These are phyloP conservation scores for Drosophila neotestacea DNA, from an alignment of 2,888 invertebrate species.

Conservation along the genomic window DNA sequence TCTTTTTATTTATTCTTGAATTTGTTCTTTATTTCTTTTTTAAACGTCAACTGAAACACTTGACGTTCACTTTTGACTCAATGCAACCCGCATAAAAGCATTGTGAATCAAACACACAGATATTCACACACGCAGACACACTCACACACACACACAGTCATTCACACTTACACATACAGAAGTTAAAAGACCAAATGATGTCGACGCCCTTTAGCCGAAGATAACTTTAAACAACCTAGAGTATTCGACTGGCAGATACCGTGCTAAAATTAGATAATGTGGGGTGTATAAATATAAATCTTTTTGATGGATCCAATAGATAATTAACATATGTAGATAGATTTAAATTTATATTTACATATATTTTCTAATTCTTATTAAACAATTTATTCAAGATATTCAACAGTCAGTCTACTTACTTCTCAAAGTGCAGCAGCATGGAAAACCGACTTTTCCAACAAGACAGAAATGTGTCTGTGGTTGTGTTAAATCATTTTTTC, in stretches of 20 bases:
- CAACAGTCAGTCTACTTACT: neutral
- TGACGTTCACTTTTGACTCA: constrained; percentile 56
- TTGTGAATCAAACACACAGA: constrained; percentile 20
- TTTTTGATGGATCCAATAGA: no score
- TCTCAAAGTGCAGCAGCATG: constrained; percentile 14
- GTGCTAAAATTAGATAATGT: neutral
- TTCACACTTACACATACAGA: constrained; percentile 4
- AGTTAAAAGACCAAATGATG: constrained; percentile 42
- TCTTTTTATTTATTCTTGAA: constrained; percentile 32
- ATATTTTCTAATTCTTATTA: neutral
- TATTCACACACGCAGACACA: neutral
- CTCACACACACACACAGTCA: neutral
- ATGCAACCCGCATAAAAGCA: constrained; percentile 59
- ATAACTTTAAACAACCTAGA: neutral
- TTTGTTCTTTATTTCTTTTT: constrained; percentile 46
- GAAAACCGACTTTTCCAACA: constrained; percentile 24
- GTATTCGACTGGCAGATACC: constrained; percentile 4
- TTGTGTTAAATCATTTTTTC: constrained; percentile 28
- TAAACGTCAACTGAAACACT: constrained; percentile 61
- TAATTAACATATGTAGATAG: no score
- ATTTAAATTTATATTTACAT: neutral
- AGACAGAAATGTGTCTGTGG: constrained; percentile 22
- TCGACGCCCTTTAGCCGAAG: constrained; percentile 47
- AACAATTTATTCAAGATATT: constrained; percentile 4
- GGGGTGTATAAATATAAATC: no score